Conservation (phyloP, 2,888 invertebrate genomes). For the Nomada lathburiana region DNA sequence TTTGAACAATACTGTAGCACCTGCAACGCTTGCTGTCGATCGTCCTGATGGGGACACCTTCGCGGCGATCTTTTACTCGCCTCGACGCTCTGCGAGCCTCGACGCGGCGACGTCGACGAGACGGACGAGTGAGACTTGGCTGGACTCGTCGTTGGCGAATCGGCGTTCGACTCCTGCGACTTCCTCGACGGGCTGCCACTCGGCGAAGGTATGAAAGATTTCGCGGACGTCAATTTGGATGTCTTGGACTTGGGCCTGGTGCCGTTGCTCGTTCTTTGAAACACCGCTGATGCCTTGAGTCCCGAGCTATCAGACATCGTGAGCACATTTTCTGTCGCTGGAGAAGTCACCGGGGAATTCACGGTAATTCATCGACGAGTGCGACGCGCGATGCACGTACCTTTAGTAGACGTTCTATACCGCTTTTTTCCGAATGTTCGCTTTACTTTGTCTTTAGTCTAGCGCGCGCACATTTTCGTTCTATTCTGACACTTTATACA, state of each 20-base stretch:
- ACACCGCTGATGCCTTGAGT: conserved; percentile 70
- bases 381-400: too few species aligned
- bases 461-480: background rate
- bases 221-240: conserved; percentile 69
- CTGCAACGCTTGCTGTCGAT: conserved; percentile 49
- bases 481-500: too few species aligned
- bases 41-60: conserved; percentile 51
- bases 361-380: background rate
- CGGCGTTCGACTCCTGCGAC: conserved; percentile 32
- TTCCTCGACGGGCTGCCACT: conserved; percentile 29
- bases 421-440: too few species aligned
- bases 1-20: conserved; percentile 43
- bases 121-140: conserved; percentile 42
- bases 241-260: conserved; percentile 76
- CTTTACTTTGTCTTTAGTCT: background rate
- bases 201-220: conserved; percentile 51
- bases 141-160: conserved; percentile 48
- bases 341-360: background rate
- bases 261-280: conserved; percentile 69
- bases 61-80: conserved; percentile 66
- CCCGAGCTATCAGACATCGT: conserved; percentile 75
- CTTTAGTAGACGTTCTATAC: too few species aligned
- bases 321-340: conserved; percentile 67
- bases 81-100: conserved; percentile 42
- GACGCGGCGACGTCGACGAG: conserved; percentile 53